Base-by-base conservation (phyloP, 2,888 invertebrate genomes). In the Phoenoteleia sp. region DNA sequence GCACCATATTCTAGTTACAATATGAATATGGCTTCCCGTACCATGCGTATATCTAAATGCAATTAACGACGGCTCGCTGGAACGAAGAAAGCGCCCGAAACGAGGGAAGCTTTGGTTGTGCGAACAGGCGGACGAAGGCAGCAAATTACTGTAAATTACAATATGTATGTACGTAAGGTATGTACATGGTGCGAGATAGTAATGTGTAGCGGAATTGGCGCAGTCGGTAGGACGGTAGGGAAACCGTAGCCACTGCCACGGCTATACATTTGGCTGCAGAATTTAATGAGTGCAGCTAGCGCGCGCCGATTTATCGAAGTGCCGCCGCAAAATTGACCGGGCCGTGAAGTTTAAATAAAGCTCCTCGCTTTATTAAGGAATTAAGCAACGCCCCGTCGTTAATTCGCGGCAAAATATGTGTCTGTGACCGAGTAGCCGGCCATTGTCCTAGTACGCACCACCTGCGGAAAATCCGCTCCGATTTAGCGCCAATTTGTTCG, bases 121-220 rank as follows among this genome's bases (percentile, higher is more conserved):
- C 80, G 64, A 81, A 81, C 80, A 72, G 80, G 36, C 72, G 52
- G 29, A 39, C 58, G 72, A 72, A 64, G 72, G 66, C 49, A 45
- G 80, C 80, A 81, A 81, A 81, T 81, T 81, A 74, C 80, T 81
- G 66, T 81, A 81, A 81, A 81, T 81, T 81, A 74, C 80, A 81
- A 72, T 81, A 58, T 60, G 58, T 71, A 33, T 27, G 29, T 64
- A 56, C 33, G 64, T 80, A 72, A 80, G 56, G 71, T 71, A 27
- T 52, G 60, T 58, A 60, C 81, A 52, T 58, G 56, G 72, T 58
- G 36, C 52, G 25, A 45, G 60, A 64, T 80, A 47, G 74, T 67
- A 60, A 74, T 52, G 81, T 67, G 66, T 17, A 42, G 52, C 67
- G 42, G 45, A 56, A 80, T 74, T 19, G 72, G 25, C 25, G n/a